Evolutionary conservation across 2,888 invertebrate species (phyloP), one percentile per base, ranked within the genome.

Genomic region (Eupeodes luniger): DNA sequence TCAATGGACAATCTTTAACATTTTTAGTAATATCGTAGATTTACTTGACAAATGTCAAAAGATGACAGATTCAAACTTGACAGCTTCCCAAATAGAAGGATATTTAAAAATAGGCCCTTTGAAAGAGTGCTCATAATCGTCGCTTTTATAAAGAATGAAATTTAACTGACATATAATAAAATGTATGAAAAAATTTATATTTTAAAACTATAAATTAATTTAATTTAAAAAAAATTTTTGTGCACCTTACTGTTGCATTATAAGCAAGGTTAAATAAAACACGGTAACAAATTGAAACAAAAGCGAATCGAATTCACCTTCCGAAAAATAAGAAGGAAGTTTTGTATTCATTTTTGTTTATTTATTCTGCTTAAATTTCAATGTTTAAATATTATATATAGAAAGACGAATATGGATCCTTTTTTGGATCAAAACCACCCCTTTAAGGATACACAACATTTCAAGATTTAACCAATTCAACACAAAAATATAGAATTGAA

Each of bases 281-380:
- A 80, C 57, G 47, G 70, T 11, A n/a, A 67, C 74, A 88, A 88
- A 85, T 85, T 81, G 85, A 85, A 88, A 85, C 88, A 85, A 88
- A 88, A 88, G 70, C 69, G 74, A 88, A 88, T 77, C 84, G 81
- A 85, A 81, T 88, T 84, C 61, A 78, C 67, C 81, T 74, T 67
- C 59, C 81, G 16, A 16, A 57, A 70, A 5, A 19, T 27, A 44
- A 16, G 61, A 53, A 19, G 51, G 44, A 84, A 36, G 36, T 34
- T 62, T 61, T 57, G 40, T 40, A 7, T 27, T 61, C 34, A 49
- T 34, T 61, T 59, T 72, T 66, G 55, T 74, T 57, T 66, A 55
- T 78, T 79, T 83, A 57, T 74, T 67, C 57, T 66, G 40, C 44
- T 61, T 40, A 40, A 61, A 69, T 75, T 80, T 74, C 47, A 6